These are phyloP conservation scores for Danionella cerebrum DNA, from an alignment of 2,113 vertebrate genomes.

Conservation along the genomic window DNA sequence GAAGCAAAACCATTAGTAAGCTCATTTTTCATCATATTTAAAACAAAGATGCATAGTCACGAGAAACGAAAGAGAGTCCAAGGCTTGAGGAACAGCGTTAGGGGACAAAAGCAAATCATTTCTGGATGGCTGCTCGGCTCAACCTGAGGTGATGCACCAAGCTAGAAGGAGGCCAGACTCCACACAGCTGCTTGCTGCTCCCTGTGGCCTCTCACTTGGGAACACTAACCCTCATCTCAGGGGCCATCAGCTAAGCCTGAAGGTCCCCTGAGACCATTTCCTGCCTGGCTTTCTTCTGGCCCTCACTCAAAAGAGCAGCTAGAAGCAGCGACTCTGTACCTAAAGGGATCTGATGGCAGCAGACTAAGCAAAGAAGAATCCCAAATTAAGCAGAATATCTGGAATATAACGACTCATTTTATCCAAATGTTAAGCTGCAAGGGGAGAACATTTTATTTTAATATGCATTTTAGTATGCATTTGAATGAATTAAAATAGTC, in stretches of 20 bases:
- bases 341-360: conserved; percentile 22
- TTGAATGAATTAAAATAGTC: no score
- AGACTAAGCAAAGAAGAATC: neutral
- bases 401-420: no score
- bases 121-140: conserved; percentile 32
- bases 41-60: neutral
- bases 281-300: conserved; percentile 12
- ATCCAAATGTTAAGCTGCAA: no score
- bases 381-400: neutral
- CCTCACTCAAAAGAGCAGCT: conserved; percentile 23
- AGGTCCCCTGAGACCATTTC: conserved; percentile 10
- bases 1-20: neutral
- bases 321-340: conserved; percentile 18
- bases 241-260: conserved; percentile 8
- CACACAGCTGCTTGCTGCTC: conserved; percentile 31
- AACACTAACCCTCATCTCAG: conserved; percentile 32
- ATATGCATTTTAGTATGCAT: no score
- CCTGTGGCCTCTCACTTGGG: conserved; percentile 5
- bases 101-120: conserved; percentile 31
- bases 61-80: neutral
- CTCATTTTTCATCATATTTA: neutral
- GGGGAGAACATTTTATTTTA: no score
- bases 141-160: conserved; percentile 36
- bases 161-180: conserved; percentile 19
- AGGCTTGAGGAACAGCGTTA: neutral